Percentiles rank a stretch among this genome's conserved stretches.
phyloP scores from a whole-genome alignment of 2,113 vertebrate genomes.

The Mirza zaza region DNA sequence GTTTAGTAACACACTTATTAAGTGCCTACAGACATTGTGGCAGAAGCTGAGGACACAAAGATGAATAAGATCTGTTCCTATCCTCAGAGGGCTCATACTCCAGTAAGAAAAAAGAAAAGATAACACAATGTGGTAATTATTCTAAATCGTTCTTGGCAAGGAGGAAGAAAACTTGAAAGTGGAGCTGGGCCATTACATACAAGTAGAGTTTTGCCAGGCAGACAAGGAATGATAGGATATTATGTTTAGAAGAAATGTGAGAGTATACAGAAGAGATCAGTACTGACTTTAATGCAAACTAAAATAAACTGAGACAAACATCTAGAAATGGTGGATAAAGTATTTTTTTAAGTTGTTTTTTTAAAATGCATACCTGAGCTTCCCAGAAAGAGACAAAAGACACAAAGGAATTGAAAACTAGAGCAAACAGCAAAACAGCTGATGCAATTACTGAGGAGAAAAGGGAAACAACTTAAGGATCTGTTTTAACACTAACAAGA shows the following conservation, averaged over 20 bases:
- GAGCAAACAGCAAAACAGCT: not conserved
- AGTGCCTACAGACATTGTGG: not conserved
- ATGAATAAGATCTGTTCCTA: not conserved
- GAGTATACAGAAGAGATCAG: not conserved
- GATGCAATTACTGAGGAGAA: not conserved
- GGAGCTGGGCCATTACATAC: not conserved
- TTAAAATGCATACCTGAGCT: not conserved
- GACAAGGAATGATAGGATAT: not conserved
- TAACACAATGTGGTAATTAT: not conserved
- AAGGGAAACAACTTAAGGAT: not conserved
- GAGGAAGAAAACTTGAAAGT: constrained; percentile 5
- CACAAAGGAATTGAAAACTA: not conserved
- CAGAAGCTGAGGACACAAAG: not conserved
- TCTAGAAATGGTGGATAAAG: not conserved
- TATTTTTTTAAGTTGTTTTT: not conserved
- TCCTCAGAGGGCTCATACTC: not conserved
- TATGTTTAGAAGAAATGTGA: constrained; percentile 8
- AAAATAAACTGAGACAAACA: constrained; percentile 1
- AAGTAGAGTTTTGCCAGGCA: not conserved
- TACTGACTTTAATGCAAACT: not conserved
- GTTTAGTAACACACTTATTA: constrained; percentile 16
- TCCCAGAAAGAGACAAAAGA: not conserved
- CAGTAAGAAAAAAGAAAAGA: not conserved
- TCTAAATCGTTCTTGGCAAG: not conserved
- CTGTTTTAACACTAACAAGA: not conserved